phyloP scores from a whole-genome alignment of 92 coral and sea anemone genomes.

The Porites cylindrica region DNA sequence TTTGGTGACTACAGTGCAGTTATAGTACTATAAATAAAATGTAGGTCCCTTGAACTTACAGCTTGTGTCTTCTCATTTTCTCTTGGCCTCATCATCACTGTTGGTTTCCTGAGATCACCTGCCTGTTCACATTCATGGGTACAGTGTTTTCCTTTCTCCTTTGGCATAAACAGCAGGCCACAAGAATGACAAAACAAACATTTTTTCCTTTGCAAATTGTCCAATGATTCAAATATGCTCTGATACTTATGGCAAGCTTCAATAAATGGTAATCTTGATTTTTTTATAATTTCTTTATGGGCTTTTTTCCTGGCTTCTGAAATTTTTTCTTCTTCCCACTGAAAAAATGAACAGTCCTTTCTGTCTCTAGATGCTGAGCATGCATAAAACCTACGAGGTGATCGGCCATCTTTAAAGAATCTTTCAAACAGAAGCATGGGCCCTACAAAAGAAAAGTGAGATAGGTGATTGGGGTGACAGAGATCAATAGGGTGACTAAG shows the following conservation, averaged over 20 bases:
- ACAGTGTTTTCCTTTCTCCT: conserved; percentile 59
- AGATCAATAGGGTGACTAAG: neutral
- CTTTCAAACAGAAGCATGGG: conserved; percentile 99
- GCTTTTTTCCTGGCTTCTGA: conserved; percentile 77
- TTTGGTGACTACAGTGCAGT: too few species aligned
- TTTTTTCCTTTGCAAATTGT: conserved; percentile 13
- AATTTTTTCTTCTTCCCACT: conserved; percentile 92
- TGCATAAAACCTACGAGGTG: conserved; percentile 83
- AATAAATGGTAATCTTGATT: conserved; percentile 58
- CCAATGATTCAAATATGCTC: conserved; percentile 29
- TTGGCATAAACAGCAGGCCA: conserved; percentile 57
- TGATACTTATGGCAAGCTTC: conserved; percentile 51
- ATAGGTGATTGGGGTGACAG: too few species aligned
- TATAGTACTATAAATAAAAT: too few species aligned
- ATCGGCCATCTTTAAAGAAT: conserved; percentile 81
- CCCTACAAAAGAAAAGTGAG: conserved; percentile 57
- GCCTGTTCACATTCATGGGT: conserved; percentile 62
- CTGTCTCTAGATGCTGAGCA: conserved; percentile 97
- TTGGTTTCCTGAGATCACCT: conserved; percentile 75
- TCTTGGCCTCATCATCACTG: conserved; percentile 79
- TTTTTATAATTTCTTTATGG: conserved; percentile 77
- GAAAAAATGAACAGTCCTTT: conserved; percentile 92
- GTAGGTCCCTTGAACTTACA: conserved; percentile 49
- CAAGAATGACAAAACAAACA: conserved; percentile 91
- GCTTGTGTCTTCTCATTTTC: conserved; percentile 94